These are phyloP conservation scores for Acrocephalus kingi DNA, from an alignment of 2,113 vertebrate species.

Conservation along the genomic window DNA sequence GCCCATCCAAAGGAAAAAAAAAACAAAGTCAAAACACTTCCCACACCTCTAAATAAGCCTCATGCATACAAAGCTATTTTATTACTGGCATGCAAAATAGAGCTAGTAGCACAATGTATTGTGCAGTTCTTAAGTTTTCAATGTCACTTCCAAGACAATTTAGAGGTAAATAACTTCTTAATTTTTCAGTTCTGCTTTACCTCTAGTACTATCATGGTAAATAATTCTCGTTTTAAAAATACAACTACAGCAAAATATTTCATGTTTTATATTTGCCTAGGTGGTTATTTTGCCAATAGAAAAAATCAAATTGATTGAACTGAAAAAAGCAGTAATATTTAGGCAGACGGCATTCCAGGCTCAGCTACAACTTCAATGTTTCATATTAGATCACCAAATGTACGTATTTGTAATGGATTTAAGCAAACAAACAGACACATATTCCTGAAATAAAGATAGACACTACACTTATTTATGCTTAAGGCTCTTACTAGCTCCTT, in stretches of 20 bases:
- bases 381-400: constrained; percentile 50
- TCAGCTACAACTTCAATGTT: constrained; percentile 21
- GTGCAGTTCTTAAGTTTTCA: background rate
- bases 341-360: constrained; percentile 44
- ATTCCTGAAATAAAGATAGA: background rate
- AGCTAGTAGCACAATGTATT: background rate
- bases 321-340: constrained; percentile 25
- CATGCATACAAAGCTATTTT: background rate
- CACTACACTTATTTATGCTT: background rate
- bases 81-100: background rate
- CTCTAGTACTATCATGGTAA: background rate
- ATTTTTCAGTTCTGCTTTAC: constrained; percentile 13
- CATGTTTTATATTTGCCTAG: background rate
- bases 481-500: background rate
- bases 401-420: constrained; percentile 38
- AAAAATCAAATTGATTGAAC: constrained; percentile 62
- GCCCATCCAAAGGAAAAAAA: background rate
- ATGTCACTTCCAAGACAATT: background rate
- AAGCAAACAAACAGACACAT: background rate
- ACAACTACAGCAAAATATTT: constrained; percentile 19
- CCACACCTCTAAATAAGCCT: background rate
- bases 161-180: background rate
- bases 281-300: constrained; percentile 30
- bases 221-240: background rate
- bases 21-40: background rate